Percentiles rank a stretch among this genome's conserved stretches.
Conservation (phyloP, 2,113 vertebrate genomes). For the Scalopus aquaticus region DNA sequence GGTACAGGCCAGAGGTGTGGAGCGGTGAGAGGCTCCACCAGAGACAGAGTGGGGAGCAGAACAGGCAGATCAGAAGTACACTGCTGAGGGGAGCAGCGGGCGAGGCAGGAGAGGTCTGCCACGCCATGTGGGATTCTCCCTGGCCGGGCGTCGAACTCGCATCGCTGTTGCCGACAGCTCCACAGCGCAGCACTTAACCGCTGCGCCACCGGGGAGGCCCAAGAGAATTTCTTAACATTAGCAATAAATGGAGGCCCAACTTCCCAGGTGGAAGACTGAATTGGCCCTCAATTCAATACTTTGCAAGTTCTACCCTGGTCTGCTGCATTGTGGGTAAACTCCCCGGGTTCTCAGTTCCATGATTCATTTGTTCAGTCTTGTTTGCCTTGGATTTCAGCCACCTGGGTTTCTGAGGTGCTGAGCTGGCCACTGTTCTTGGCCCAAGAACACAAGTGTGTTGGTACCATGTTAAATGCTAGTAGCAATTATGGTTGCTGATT, state of each 20-base stretch:
- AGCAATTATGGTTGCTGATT: slow-evolving; percentile 53
- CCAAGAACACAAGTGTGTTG: slow-evolving; percentile 48
- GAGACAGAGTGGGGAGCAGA: no score
- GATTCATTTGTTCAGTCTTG: slow-evolving; percentile 58
- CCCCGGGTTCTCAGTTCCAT: background rate
- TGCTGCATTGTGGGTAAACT: background rate
- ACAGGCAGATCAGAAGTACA: no score
- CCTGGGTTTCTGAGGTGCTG: slow-evolving; percentile 56
- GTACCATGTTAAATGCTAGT: slow-evolving; percentile 57
- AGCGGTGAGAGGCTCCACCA: no score
- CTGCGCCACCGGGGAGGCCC: no score
- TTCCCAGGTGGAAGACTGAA: background rate
- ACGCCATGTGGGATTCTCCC: no score
- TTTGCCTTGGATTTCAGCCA: slow-evolving; percentile 75
- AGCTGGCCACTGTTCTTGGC: slow-evolving; percentile 67
- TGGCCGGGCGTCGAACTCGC: no score
- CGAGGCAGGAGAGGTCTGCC: no score
- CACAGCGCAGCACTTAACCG: no score
- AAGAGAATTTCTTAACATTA: background rate
- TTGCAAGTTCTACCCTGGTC: background rate
- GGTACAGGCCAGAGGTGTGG: no score
- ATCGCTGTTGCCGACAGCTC: no score
- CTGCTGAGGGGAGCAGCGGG: no score
- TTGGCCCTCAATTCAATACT: background rate
- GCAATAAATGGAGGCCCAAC: background rate